Percentiles rank a stretch among this genome's conserved stretches.
phyloP scores from a whole-genome alignment of 2,888 invertebrate genomes.

The Callosobruchus maculatus region DNA sequence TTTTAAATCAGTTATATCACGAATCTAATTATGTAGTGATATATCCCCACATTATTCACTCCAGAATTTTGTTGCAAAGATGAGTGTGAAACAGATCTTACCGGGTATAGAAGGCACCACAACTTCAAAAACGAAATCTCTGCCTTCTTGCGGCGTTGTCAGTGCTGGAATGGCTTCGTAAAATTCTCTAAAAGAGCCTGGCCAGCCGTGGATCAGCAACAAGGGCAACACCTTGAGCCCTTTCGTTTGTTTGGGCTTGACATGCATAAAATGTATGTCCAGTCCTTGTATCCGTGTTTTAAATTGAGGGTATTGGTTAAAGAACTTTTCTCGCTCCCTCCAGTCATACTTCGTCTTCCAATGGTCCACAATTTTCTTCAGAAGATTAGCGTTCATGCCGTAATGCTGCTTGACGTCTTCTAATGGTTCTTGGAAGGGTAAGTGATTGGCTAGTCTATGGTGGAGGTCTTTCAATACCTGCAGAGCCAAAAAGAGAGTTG shows the following conservation, averaged over 20 bases:
- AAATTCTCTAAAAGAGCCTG: constrained; percentile 83
- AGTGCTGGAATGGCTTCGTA: constrained; percentile 70
- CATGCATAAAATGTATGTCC: constrained; percentile 55
- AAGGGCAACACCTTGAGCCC: constrained; percentile 59
- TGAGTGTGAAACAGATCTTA: constrained; percentile 12
- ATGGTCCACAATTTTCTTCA: constrained; percentile 66
- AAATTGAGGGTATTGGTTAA: constrained; percentile 68
- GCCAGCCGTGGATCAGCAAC: constrained; percentile 84
- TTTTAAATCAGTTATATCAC: too few species aligned
- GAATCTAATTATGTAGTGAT: too few species aligned
- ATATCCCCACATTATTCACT: too few species aligned
- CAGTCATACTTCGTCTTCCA: constrained; percentile 75
- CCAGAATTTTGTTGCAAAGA: too few species aligned
- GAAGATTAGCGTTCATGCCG: constrained; percentile 71
- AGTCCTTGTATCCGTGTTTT: constrained; percentile 68
- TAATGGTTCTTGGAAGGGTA: constrained; percentile 51
- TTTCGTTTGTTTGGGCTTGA: constrained; percentile 51
- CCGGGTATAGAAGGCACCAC: constrained; percentile 58
- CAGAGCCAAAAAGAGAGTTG: too few species aligned
- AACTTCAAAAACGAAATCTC: constrained; percentile 63
- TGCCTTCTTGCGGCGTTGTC: constrained; percentile 49
- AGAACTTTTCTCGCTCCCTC: constrained; percentile 60
- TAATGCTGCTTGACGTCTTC: constrained; percentile 72
- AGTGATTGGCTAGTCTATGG: constrained; percentile 53
- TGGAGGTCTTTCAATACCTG: constrained; percentile 55